Base-by-base conservation (phyloP, 1,140 invertebrate genomes). In the Paramacrobiotus metropolitanus region DNA sequence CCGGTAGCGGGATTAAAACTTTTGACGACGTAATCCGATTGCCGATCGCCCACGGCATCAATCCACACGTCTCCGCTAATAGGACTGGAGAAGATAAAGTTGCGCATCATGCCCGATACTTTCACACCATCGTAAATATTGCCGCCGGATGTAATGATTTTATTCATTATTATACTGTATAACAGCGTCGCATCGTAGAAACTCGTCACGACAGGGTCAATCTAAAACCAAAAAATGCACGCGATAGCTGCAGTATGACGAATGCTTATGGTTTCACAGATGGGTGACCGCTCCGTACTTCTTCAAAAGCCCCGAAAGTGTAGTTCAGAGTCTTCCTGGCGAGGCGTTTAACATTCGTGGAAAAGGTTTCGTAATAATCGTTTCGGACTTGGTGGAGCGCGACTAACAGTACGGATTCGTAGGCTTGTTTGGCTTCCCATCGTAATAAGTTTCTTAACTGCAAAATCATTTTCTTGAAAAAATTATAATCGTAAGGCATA, bases 271-370 rank as follows among this genome's bases (percentile, higher is more conserved):
- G n/a, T n/a, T n/a, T n/a, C n/a, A n/a, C n/a, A n/a, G n/a, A n/a
- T n/a, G n/a, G n/a, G n/a, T n/a, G n/a, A n/a, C n/a, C n/a, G 15
- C 4, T 20, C 28, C 24, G 15, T 15, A 55, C 48, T 24, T 55
- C 48, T 55, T 55, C 48, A 28, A 55, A 55, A 24, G 48, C 48
- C 9, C 48, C 48, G 24, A 55, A 55, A 4, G 48, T 55, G 24
- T 55, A 55, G 24, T 55, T 55, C 15, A 55, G 48, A 9, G 4
- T 15, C 4, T 15, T 55, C 24, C 48, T 15, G 4, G 48, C 48
- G 15, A 55, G 48, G 15, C 24, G 15, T 24, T 55, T 55, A 15
- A 55, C 15, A 24, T 55, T 55, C 15, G 48, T 24, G 4, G 48
- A 55, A 24, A 55, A 55, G 24, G 24, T 4, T 15, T 55, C 48